Base-by-base conservation (phyloP, 2,113 vertebrate species). In the Pionites leucogaster region DNA sequence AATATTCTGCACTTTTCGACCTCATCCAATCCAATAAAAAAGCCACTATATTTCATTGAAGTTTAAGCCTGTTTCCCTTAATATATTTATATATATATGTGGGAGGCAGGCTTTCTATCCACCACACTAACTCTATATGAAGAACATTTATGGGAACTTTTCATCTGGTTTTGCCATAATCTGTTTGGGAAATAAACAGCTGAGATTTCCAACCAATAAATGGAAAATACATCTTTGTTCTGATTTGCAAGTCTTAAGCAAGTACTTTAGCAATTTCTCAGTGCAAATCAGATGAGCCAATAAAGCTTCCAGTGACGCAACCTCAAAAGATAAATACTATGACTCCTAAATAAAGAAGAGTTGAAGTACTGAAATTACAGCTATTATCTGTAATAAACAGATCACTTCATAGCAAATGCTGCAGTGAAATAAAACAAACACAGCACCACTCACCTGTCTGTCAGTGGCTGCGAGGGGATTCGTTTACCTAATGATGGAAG, bases 401-500 rank as follows among this genome's bases (percentile, higher is more conserved):
- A 65, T 35, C 8, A n/a, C 44, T 72, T 72, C 19, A 42, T 14
- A 65, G 28, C 14, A 77, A 92, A 49, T 35, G 16, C 17, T 59
- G 6, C 65, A 76, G 35, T 29, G 37, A 81, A 92, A 68, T 33
- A 33, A 37, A 87, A 19, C 14, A 53, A 53, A 44, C 12, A 0
- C 0, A 16, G 5, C 42, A 47, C 6, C 50, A 52, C 85, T 92
- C 55, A 99, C 99, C 99, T 99, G 97, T 99, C 99, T 95, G 99
- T 99, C 22, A 99, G 98, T 28, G 98, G 99, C 95, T 99, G 99
- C 28, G 98, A 99, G 52, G 99, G 98, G 76, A 99, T 98, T 74
- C 99, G 98, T 97, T 99, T 99, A 83, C 98, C 98, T 71, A 99
- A 95, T 5, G 99, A 98, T 2, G 99, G 99, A 64, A 99, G 98